phyloP scores from a whole-genome alignment of 2,888 invertebrate genomes.

The Ornithoptera priamus region DNA sequence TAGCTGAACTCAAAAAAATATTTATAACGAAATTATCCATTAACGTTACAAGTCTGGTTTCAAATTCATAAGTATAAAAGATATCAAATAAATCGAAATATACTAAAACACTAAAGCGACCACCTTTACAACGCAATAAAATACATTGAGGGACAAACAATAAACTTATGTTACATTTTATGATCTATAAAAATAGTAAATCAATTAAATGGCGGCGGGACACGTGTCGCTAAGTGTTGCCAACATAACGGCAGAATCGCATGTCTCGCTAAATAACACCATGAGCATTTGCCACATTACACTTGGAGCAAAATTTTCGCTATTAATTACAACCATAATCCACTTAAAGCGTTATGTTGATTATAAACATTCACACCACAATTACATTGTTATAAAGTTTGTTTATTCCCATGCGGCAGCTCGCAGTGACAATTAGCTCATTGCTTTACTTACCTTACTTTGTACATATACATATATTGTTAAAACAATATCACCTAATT shows the following conservation, averaged over 20 bases:
- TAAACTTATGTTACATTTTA: constrained; percentile 13
- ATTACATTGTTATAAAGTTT: constrained; percentile 26
- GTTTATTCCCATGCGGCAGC: constrained; percentile 21
- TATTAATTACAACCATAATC: constrained; percentile 62
- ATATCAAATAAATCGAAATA: background rate
- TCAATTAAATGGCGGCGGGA: constrained; percentile 28
- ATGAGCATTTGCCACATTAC: constrained; percentile 53
- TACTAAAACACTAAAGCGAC: background rate
- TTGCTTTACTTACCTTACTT: constrained; percentile 11
- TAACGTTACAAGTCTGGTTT: background rate
- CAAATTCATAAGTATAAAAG: background rate
- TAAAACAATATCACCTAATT: background rate
- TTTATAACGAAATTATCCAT: no score
- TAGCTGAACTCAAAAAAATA: no score
- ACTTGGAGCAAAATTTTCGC: constrained; percentile 56
- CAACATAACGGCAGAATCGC: constrained; percentile 56
- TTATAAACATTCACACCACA: constrained; percentile 26
- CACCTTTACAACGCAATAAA: background rate
- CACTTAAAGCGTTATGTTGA: constrained; percentile 53
- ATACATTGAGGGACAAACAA: background rate
- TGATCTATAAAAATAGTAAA: constrained; percentile 18
- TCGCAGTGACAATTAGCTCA: constrained; percentile 18
- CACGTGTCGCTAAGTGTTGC: constrained; percentile 46
- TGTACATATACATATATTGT: background rate
- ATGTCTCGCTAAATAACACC: constrained; percentile 61